These are phyloP conservation scores for Myzus persicae DNA, from an alignment of 1,140 invertebrate genomes.

Conservation along the genomic window DNA sequence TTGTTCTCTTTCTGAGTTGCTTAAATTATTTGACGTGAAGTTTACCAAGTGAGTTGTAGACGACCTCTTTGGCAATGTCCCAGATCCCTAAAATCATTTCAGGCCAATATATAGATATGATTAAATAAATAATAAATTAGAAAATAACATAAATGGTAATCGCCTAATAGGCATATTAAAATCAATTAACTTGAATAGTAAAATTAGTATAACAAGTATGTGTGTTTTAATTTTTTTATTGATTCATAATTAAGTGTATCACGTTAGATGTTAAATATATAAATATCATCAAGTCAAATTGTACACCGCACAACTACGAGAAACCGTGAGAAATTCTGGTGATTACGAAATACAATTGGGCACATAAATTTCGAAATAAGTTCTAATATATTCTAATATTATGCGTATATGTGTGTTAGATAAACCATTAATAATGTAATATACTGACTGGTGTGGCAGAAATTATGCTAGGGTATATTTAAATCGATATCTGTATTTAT, in stretches of 20 bases:
- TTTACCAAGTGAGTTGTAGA: background rate
- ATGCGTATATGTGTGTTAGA: background rate
- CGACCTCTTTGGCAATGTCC: background rate
- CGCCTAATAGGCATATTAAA: no score
- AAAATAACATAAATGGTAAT: background rate
- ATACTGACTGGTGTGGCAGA: background rate
- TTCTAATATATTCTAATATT: slow-evolving; percentile 14
- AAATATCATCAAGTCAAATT: background rate
- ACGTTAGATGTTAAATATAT: background rate
- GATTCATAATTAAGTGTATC: background rate
- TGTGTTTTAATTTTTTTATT: background rate
- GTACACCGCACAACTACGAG: background rate
- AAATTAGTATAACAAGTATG: no score
- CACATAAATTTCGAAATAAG: background rate
- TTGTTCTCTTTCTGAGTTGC: background rate
- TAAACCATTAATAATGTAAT: background rate
- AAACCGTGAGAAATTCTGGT: background rate
- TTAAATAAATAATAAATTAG: background rate
- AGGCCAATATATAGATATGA: background rate
- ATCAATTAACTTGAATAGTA: no score
- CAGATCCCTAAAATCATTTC: background rate
- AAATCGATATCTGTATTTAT: background rate
- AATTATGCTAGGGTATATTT: background rate
- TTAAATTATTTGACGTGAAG: background rate
- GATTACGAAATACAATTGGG: background rate